Evolutionary conservation across 2,113 vertebrate genomes (phyloP).

Genomic region (Pituophis catenifer): DNA sequence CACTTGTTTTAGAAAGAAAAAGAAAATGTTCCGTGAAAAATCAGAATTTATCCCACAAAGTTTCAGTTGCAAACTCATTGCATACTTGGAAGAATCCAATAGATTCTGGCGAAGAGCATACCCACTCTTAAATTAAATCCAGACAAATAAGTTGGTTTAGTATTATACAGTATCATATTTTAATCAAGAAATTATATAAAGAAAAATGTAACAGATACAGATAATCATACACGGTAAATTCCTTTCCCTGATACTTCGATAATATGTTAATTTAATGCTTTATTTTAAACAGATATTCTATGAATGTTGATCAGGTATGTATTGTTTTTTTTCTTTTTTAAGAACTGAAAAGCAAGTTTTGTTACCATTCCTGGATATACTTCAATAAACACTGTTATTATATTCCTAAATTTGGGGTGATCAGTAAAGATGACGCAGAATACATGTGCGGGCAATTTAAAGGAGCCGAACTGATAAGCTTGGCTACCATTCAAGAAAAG

Average conservation of each 20-base stretch:
- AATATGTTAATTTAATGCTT: not conserved
- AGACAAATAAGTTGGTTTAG: not conserved
- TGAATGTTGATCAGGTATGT: not conserved
- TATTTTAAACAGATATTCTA: not conserved
- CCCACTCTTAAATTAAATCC: not conserved
- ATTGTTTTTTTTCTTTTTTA: not conserved
- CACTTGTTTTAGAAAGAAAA: not conserved
- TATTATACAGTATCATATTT: not conserved
- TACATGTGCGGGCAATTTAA: constrained; percentile 17
- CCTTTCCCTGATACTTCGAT: not conserved
- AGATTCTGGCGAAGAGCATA: not conserved
- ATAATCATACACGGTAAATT: not conserved
- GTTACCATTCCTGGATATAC: constrained; percentile 14
- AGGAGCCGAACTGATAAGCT: not conserved
- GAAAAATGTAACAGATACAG: not conserved
- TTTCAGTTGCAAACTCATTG: not conserved
- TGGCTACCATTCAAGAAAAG: not conserved
- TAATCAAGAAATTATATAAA: not conserved
- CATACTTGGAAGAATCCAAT: not conserved
- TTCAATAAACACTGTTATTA: constrained; percentile 22
- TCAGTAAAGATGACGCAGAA: constrained; percentile 18
- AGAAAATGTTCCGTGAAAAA: not conserved
- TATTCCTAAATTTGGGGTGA: constrained; percentile 10
- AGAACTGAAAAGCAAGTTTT: constrained; percentile 23
- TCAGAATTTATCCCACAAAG: not conserved